These are phyloP conservation scores for Megaceryle maxima DNA, from an alignment of 2,113 vertebrate genomes.

Conservation along the genomic window DNA sequence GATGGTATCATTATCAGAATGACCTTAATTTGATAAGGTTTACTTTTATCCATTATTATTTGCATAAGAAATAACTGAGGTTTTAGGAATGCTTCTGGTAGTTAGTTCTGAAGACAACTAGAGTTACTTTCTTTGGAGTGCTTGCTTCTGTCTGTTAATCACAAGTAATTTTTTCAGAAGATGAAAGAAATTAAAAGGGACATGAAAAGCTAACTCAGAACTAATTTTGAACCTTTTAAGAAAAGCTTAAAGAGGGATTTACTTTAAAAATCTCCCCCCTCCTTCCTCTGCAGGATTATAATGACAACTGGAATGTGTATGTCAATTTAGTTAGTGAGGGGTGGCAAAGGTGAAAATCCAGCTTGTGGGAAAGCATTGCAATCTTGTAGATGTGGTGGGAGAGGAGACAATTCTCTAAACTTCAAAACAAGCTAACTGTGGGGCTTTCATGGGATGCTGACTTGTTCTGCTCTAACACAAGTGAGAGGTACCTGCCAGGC, in stretches of 20 bases:
- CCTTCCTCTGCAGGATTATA: neutral
- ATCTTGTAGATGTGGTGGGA: neutral
- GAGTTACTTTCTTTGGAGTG: neutral
- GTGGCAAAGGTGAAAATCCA: neutral
- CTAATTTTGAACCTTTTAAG: neutral
- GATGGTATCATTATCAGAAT: neutral
- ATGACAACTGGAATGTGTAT: constrained; percentile 15
- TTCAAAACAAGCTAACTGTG: neutral
- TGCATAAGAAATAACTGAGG: neutral
- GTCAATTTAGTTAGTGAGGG: neutral
- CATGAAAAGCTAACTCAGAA: neutral
- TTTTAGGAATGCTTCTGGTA: neutral
- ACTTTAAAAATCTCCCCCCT: neutral
- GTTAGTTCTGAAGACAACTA: neutral
- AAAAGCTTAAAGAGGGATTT: neutral
- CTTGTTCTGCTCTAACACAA: neutral
- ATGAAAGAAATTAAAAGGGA: neutral
- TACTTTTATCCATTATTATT: neutral
- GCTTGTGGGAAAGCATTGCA: neutral
- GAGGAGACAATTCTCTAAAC: neutral
- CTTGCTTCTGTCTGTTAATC: neutral
- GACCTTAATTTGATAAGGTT: neutral
- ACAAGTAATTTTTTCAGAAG: neutral
- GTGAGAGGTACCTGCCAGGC: neutral
- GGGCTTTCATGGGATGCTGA: neutral